phyloP scores from a whole-genome alignment of 2,797 vertebrate species.

The Liparis tanakae region DNA sequence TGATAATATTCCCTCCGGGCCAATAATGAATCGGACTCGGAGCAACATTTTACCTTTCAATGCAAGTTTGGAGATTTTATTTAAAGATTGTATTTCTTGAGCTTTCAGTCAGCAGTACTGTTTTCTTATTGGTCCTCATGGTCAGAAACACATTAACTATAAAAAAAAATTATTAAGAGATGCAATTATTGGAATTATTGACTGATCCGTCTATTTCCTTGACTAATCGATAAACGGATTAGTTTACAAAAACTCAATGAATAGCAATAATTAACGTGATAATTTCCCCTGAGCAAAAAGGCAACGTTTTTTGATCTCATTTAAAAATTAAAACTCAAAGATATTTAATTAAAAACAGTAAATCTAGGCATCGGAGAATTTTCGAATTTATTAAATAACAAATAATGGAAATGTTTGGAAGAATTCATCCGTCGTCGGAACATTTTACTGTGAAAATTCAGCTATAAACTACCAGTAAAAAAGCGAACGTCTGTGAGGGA shows the following conservation, averaged over 20 bases:
- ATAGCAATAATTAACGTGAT: neutral
- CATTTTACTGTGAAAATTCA: too few relatives aligned
- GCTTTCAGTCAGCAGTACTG: conserved; percentile 1
- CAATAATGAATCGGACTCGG: conserved; percentile 28
- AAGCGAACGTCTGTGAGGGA: neutral
- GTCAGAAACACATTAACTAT: neutral
- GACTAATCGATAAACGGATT: neutral
- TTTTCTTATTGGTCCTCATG: neutral
- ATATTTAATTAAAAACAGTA: neutral
- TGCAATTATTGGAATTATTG: neutral
- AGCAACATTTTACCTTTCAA: conserved; percentile 40
- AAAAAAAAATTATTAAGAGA: neutral
- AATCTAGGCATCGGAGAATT: too few relatives aligned
- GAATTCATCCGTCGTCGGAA: too few relatives aligned
- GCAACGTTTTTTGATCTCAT: neutral
- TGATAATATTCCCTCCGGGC: neutral
- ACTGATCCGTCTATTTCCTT: neutral
- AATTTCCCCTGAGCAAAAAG: neutral
- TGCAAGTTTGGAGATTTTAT: conserved; percentile 30
- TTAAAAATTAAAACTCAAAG: neutral
- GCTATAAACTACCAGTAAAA: neutral
- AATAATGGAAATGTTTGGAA: too few relatives aligned
- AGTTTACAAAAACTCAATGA: conserved; percentile 3
- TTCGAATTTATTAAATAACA: too few relatives aligned
- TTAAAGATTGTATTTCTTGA: conserved; percentile 15